These are phyloP conservation scores for Pseudococcus jackbeardsleyi DNA, from an alignment of 2,888 invertebrate species.

Conservation along the genomic window DNA sequence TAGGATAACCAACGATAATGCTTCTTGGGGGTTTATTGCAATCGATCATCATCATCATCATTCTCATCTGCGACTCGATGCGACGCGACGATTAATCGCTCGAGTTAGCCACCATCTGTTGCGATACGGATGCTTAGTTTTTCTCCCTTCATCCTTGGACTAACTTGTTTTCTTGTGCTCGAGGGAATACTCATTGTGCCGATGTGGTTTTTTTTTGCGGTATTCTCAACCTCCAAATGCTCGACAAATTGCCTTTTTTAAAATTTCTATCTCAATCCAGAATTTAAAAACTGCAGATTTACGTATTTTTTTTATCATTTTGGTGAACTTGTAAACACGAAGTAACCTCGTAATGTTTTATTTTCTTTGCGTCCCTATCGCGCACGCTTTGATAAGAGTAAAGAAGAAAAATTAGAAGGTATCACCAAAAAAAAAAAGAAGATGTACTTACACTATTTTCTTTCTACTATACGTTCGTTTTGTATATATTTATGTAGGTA, in stretches of 20 bases:
- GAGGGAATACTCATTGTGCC: not conserved
- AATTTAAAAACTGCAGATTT: no score
- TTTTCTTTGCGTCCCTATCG: no score
- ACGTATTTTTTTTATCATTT: no score
- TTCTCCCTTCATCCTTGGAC: not conserved
- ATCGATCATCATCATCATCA: constrained; percentile 16
- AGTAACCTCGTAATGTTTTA: no score
- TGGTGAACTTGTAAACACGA: no score
- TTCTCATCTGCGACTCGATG: not conserved
- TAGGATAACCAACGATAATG: not conserved
- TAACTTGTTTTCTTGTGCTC: not conserved
- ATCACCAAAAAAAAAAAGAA: not conserved
- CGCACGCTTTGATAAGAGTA: no score
- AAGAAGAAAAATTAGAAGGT: no score
- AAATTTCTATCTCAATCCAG: not conserved
- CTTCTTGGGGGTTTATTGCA: not conserved
- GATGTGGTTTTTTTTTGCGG: not conserved
- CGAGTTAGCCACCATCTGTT: constrained; percentile 9
- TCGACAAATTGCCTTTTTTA: not conserved
- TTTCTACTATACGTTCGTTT: not conserved
- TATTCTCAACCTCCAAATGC: no score
- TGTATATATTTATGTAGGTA: not conserved
- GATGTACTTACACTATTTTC: not conserved
- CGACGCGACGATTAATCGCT: constrained; percentile 6
- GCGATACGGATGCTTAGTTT: no score